Evolutionary conservation across 2,797 vertebrate genomes (phyloP), one percentile per base, ranked within the genome.

Genomic region (Simalia tracyae): DNA sequence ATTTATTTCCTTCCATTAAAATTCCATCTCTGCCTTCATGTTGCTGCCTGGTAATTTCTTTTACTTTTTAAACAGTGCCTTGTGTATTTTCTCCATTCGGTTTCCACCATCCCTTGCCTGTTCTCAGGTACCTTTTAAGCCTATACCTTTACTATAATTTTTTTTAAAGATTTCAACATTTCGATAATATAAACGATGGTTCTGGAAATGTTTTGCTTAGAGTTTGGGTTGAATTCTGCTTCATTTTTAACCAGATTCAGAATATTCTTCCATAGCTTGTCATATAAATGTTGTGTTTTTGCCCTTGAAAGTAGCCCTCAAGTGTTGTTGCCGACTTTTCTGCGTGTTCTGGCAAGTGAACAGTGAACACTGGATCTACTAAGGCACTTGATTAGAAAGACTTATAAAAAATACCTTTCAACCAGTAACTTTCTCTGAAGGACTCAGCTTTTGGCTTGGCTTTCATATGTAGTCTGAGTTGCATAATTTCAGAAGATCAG

Each of bases 391-490:
- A 15, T 81, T 24, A 1, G 66, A 88, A 91, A 54, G 36, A 31
- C 8, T 88, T 92, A 50, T 31, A 88, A 66, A 86, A 84, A 36
- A 76, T 72, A 42, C 90, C 91, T 96, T 92, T 87, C 92, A 85
- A 92, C 93, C 92, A 57, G 0, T 28, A 24, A 60, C 68, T 28
- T 22, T 63, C 50, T 89, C 72, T 92, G 89, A 94, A 94, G 92
- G 60, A 36, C 5, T 93, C 92, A 94, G 87, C 46, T 95, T 94
- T 93, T 90, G 17, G 91, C 94, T 94, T 93, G 88, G 11, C 90
- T 61, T 3, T 0, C 60, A 54, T 90, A 56, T 91, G 72, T 68
- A 93, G 24, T 94, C 92, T 92, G 64, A 87, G 94, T 17, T 94
- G 84, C 50, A 91, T 94, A 24, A 10, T 93, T 96, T 54, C 92